Evolutionary conservation across 2,797 vertebrate genomes (phyloP).

Genomic region (Ctenopoma kingsleyae): DNA sequence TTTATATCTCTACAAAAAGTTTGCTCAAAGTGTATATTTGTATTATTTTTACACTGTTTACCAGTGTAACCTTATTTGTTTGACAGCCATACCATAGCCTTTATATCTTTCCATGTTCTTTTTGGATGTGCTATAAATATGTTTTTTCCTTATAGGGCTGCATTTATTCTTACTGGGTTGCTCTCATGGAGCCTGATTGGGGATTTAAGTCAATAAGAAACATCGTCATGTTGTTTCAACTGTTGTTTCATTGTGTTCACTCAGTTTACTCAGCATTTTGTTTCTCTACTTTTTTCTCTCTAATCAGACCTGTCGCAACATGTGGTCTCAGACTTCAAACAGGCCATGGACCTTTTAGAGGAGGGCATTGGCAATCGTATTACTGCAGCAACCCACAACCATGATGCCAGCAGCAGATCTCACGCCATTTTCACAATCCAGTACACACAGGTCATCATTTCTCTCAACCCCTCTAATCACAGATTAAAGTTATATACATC

Average conservation of each 20-base stretch:
- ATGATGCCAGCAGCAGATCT: constrained; percentile 97
- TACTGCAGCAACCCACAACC: constrained; percentile 95
- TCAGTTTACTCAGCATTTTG: neutral
- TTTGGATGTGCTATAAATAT: neutral
- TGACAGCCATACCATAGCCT: neutral
- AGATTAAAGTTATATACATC: neutral
- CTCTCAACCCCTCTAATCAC: neutral
- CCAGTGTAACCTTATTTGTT: neutral
- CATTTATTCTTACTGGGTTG: too few species aligned
- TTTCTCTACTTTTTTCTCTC: constrained; percentile 8
- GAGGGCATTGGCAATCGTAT: constrained; percentile 96
- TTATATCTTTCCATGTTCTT: neutral
- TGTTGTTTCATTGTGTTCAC: neutral
- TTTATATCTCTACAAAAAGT: neutral
- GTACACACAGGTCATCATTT: constrained; percentile 91
- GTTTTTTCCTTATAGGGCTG: neutral
- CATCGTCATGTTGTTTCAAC: neutral
- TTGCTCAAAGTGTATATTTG: neutral
- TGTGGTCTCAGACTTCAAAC: constrained; percentile 92
- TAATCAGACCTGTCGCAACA: constrained; percentile 93
- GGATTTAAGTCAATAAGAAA: neutral
- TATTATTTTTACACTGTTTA: neutral
- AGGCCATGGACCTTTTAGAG: constrained; percentile 93
- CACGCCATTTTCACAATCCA: constrained; percentile 98
- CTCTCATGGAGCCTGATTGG: neutral